phyloP scores from a whole-genome alignment of 1,140 invertebrate species.

The Hesperophylax magnus region DNA sequence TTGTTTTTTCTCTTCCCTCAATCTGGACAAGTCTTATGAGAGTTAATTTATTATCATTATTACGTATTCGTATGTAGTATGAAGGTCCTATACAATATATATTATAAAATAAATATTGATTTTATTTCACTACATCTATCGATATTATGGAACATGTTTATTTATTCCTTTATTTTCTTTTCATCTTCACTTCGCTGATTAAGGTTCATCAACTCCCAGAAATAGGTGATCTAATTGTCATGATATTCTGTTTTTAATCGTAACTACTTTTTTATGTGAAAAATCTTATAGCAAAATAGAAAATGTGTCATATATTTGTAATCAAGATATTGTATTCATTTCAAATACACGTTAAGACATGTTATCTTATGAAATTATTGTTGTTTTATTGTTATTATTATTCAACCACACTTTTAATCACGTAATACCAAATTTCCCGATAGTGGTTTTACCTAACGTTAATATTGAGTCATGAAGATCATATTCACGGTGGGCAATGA shows the following conservation, averaged over 20 bases:
- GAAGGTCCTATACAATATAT: neutral
- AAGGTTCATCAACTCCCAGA: neutral
- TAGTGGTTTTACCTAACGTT: too few species aligned
- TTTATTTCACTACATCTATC: too few species aligned
- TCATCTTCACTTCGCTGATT: neutral
- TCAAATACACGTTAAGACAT: conserved; percentile 22
- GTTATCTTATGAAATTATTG: conserved; percentile 14
- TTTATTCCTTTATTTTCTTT: too few species aligned
- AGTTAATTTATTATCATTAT: neutral
- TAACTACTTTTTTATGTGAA: conserved; percentile 1
- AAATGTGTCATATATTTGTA: conserved; percentile 31
- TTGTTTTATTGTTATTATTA: neutral
- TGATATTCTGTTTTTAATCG: neutral
- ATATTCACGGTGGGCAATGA: too few species aligned
- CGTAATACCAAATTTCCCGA: too few species aligned
- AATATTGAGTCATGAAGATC: too few species aligned
- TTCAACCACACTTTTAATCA: neutral
- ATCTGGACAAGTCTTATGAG: neutral
- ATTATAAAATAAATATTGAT: too few species aligned
- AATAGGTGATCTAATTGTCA: neutral
- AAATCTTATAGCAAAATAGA: conserved; percentile 11
- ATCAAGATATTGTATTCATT: conserved; percentile 20
- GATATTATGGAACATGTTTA: too few species aligned
- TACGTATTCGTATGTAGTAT: neutral
- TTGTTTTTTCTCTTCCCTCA: too few species aligned